Evolutionary conservation across 1,140 invertebrate species (phyloP), one percentile per base, ranked within the genome.

Genomic region (Drosophila miranda): DNA sequence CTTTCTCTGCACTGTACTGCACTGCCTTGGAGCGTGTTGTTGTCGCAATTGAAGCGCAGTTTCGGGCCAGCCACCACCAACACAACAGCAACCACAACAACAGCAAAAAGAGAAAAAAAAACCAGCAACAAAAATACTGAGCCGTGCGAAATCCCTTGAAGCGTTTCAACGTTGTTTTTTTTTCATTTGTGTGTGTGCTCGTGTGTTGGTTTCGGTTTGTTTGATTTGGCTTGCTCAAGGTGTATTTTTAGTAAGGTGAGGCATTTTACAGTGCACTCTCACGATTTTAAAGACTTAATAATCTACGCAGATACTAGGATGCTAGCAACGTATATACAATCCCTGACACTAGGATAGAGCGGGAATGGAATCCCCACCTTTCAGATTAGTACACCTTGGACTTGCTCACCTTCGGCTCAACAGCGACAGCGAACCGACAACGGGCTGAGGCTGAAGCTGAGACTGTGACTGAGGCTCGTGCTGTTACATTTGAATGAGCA

Each of bases 401-500:
- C 11, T 13, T 38, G 81, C 81, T 86, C 81, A 86, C 81, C 81
- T 86, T 86, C 81, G 80, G 81, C 81, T 80, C 72, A 72, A 49
- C 72, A 72, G 45, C 68, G 56, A 30, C 49, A 57, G 50, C 30
- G 45, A 63, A 45, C 30, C 34, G 55, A 34, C 56, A 50, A n/a
- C 48, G 44, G 16, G 38, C 58, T 13, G 38, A 28, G 63, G 44
- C 61, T 44, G 63, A 52, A 26, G 42, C 60, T 30, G 48, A 8
- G 46, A 28, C 71, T 44, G 58, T 60, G 52, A 54, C 67, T 45
- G 60, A 57, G 74, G 58, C 80, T 84, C 81, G 81, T 86, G 81
- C 82, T 86, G 81, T 86, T 86, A 81, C 81, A 86, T 86, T 86
- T 86, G 81, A 86, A 86, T 86, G 82, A 81, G 77, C 82, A 87